Base-by-base conservation (phyloP, 2,888 invertebrate genomes). In the Leuctra nigra region DNA sequence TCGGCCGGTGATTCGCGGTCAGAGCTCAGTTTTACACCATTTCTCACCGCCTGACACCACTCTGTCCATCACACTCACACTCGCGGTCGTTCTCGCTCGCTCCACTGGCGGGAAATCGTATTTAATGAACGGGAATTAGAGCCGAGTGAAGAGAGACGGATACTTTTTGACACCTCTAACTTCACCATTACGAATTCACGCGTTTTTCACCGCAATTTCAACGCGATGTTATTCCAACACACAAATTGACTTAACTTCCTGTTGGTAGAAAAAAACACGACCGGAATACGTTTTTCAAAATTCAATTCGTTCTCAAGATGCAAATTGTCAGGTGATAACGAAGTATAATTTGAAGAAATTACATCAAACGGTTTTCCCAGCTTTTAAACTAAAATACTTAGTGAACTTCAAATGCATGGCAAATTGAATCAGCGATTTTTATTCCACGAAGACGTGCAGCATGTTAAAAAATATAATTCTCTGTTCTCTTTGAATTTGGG, bases 81-180 rank as follows among this genome's bases (percentile, higher is more conserved):
- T 14, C 36, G 16, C 6, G 36, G 13, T 36, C 16, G n/a, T 4
- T 36, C 13, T 36, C 13, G 16, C 16, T 36, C 16, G 11, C 29
- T 29, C 29, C 6, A 29, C 6, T 29, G 14, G 35, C 52, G 59
- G 56, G 56, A 54, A 59, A 59, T 59, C 56, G 48, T 48, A 41
- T 56, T 59, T 56, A 56, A 59, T 59, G 59, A 53, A 58, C 35
- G 35, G 23, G 35, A 55, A 58, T 58, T 58, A 56, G n/a, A n/a
- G n/a, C n/a, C n/a, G n/a, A n/a, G 55, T 20, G 36, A 41, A 16
- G 38, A 50, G 29, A 50, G 25, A 50, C 18, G n/a, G 52, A 4
- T 16, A 2, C 11, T 24, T 13, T 54, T 14, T 7, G 25, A 25
- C 16, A 14, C 20, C 41, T 14, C 16, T 14, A 7, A 24, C 18